Conservation (phyloP, 2,888 invertebrate genomes). For the Drosophila meridiana region DNA sequence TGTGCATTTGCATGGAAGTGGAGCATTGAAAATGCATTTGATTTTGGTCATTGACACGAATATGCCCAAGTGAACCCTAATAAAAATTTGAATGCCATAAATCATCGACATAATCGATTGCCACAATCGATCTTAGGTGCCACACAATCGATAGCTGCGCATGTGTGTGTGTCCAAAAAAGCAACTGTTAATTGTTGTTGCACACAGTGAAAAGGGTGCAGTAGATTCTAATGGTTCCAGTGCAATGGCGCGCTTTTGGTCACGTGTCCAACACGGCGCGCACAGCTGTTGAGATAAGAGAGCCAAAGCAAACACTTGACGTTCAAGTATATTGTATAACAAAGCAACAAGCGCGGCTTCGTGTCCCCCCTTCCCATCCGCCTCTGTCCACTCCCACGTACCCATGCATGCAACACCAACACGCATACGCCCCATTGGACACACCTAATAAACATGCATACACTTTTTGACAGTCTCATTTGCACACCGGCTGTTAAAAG, state of each 20-base stretch:
- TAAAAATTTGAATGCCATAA: conserved; percentile 65
- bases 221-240: conserved; percentile 39
- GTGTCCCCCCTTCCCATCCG: background rate
- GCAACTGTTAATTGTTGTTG: conserved; percentile 43
- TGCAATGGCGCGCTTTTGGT: conserved; percentile 50
- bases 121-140: conserved; percentile 67
- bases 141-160: conserved; percentile 32
- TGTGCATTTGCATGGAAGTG: conserved; percentile 65
- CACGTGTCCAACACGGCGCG: conserved; percentile 66
- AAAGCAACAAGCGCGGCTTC: conserved; percentile 3
- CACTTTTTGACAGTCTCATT: conserved; percentile 21
- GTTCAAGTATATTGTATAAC: conserved; percentile 60
- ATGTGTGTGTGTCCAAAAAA: conserved; percentile 36
- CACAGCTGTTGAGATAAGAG: conserved; percentile 69
- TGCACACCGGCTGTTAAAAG: conserved; percentile 13
- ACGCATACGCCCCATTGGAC: conserved; percentile 50
- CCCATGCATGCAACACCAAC: conserved; percentile 19
- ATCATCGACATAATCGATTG: conserved; percentile 77
- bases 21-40: conserved; percentile 63
- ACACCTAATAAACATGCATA: conserved; percentile 46
- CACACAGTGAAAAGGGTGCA: conserved; percentile 66
- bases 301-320: conserved; percentile 54
- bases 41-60: conserved; percentile 77
- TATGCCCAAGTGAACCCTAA: conserved; percentile 50
- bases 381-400: background rate